Evolutionary conservation across 2,113 vertebrate genomes (phyloP).

Genomic region (Zosterops lateralis): DNA sequence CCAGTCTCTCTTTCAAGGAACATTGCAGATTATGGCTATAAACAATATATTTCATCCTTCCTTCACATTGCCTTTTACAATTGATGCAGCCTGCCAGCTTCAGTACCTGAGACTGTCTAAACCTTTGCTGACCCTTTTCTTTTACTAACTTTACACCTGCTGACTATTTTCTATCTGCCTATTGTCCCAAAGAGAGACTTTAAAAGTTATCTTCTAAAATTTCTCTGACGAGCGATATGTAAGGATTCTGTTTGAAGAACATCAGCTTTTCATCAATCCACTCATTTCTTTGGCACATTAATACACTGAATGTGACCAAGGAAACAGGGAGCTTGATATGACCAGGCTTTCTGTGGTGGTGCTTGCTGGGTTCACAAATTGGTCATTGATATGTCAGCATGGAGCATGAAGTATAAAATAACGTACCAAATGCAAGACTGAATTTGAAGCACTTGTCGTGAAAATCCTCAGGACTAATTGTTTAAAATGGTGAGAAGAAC

Average conservation of each 20-base stretch:
- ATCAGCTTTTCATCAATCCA: neutral
- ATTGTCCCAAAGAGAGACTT: neutral
- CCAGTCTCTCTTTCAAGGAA: neutral
- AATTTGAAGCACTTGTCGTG: neutral
- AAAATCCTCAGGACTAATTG: neutral
- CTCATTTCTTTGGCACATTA: neutral
- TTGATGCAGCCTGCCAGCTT: neutral
- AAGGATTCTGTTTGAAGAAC: neutral
- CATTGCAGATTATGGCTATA: neutral
- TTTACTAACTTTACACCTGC: neutral
- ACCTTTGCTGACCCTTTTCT: neutral
- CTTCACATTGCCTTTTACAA: neutral
- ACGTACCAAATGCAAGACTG: fast-evolving
- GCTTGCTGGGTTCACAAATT: neutral
- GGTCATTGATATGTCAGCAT: fast-evolving
- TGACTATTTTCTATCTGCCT: neutral
- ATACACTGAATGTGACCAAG: neutral
- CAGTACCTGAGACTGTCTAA: neutral
- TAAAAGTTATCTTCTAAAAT: neutral
- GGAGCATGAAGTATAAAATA: fast-evolving
- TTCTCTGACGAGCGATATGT: neutral
- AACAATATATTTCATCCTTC: neutral
- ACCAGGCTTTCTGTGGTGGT: neutral
- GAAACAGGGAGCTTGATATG: neutral
- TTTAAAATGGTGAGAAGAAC: neutral